Percentiles rank a stretch among this genome's conserved stretches.
Conservation (phyloP, 2,797 vertebrate species). For the Paedocypris micromegethes region DNA sequence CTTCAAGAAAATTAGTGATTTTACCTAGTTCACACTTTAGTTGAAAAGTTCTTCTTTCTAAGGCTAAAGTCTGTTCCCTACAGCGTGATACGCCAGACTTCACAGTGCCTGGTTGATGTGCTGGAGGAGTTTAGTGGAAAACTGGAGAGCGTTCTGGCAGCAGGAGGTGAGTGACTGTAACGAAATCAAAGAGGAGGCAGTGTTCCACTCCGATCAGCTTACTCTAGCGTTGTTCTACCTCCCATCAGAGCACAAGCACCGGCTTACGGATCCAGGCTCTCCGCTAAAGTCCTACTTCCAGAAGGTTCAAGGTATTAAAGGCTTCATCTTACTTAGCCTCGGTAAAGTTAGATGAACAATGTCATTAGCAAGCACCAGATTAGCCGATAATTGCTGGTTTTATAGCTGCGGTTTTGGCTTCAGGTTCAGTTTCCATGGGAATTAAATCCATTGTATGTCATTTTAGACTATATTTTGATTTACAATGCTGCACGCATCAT, state of each 20-base stretch:
- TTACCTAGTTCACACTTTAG: no score
- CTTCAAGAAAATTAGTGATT: no score
- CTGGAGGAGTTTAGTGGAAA: slow-evolving; percentile 83
- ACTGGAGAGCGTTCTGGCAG: slow-evolving; percentile 80
- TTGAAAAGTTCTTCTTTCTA: no score
- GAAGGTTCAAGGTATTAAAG: slow-evolving; percentile 59
- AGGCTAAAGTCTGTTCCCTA: background rate
- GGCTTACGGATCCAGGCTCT: slow-evolving; percentile 47
- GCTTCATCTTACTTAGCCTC: no score
- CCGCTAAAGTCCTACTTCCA: slow-evolving; percentile 59
- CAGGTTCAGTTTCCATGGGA: background rate
- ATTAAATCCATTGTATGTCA: slow-evolving; percentile 20
- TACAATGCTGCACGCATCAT: background rate
- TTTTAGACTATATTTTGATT: background rate
- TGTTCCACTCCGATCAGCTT: no score
- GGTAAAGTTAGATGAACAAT: no score
- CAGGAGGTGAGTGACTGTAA: slow-evolving; percentile 74
- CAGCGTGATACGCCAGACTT: slow-evolving; percentile 83
- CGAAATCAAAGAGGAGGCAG: background rate
- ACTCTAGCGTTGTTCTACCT: background rate
- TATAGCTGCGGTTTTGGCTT: no score
- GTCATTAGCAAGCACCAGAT: no score
- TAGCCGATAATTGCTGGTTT: no score
- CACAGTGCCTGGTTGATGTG: slow-evolving; percentile 83
- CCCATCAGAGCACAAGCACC: slow-evolving; percentile 54